phyloP scores from a whole-genome alignment of 2,113 vertebrate species.

The Thinocorus orbignyianus region DNA sequence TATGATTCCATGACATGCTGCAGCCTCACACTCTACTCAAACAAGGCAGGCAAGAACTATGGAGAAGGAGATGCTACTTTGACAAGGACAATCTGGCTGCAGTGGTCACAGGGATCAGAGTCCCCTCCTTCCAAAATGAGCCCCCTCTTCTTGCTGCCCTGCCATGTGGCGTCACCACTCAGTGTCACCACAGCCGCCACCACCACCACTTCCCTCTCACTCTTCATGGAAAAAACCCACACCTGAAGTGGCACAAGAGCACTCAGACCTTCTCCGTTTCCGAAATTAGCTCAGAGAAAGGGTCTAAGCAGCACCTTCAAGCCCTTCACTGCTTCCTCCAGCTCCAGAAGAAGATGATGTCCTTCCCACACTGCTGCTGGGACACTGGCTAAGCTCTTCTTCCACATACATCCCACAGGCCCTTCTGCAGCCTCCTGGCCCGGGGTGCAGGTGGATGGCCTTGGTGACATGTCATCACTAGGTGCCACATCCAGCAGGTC shows the following conservation, averaged over 20 bases:
- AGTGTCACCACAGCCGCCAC: not conserved
- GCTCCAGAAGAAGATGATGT: not conserved
- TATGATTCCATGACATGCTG: too few species aligned
- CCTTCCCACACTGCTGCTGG: not conserved
- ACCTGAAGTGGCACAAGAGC: fast-evolving
- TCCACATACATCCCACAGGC: fast-evolving
- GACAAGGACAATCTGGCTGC: not conserved
- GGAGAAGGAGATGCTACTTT: not conserved
- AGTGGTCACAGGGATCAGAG: fast-evolving
- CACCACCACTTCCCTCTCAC: not conserved
- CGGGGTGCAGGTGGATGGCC: too few species aligned
- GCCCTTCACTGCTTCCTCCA: not conserved
- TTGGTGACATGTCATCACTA: not conserved
- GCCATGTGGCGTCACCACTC: fast-evolving
- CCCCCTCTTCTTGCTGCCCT: not conserved
- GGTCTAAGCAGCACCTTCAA: not conserved
- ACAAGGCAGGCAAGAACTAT: not conserved
- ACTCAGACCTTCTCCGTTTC: not conserved
- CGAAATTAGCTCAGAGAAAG: not conserved
- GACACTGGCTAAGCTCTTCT: not conserved
- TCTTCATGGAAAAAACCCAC: not conserved
- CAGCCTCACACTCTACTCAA: not conserved
- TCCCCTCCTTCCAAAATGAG: not conserved
- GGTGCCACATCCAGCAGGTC: fast-evolving
- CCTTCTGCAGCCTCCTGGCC: not conserved